Percentiles rank a stretch among this genome's conserved stretches.
Conservation (phyloP, 1,140 invertebrate genomes). For the Aphelinus atriplicis region DNA sequence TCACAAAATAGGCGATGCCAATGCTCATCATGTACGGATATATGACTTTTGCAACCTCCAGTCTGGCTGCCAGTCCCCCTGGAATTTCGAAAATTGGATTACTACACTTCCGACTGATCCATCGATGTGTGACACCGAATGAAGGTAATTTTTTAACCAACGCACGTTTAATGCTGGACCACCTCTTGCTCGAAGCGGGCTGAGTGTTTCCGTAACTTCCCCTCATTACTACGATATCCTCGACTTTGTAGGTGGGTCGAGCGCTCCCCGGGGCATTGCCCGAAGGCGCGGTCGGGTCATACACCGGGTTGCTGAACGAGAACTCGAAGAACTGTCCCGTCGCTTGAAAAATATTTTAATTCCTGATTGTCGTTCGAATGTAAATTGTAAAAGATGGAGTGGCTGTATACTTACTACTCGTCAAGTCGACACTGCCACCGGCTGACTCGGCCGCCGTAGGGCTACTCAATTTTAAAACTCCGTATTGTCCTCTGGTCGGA, state of each 20-base stretch:
- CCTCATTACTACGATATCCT: conserved; percentile 78
- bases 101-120: too few relatives aligned
- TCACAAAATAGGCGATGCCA: conserved; percentile 86
- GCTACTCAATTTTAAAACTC: conserved; percentile 70
- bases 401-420: conserved; percentile 48
- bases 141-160: conserved; percentile 6
- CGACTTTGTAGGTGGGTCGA: conserved; percentile 79
- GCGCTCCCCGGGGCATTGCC: conserved; percentile 67
- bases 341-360: conserved; percentile 38
- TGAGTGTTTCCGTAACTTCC: conserved; percentile 65
- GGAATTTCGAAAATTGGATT: conserved; percentile 29
- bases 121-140: too few relatives aligned
- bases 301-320: conserved; percentile 83
- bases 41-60: conserved; percentile 81
- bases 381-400: conserved; percentile 8
- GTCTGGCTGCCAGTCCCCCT: conserved; percentile 76
- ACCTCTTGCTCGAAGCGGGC: conserved; percentile 62
- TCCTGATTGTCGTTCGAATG: not conserved
- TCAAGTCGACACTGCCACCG: conserved; percentile 49
- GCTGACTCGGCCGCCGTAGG: conserved; percentile 60
- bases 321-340: conserved; percentile 69
- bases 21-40: conserved; percentile 92
- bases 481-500: conserved; percentile 67
- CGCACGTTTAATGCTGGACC: conserved; percentile 75
- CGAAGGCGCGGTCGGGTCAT: conserved; percentile 72